A percentile compares a stretch with the other conserved stretches of the same genome.
Evolutionary conservation across 2,888 invertebrate species (phyloP).

Genomic region (Elegia similella): DNA sequence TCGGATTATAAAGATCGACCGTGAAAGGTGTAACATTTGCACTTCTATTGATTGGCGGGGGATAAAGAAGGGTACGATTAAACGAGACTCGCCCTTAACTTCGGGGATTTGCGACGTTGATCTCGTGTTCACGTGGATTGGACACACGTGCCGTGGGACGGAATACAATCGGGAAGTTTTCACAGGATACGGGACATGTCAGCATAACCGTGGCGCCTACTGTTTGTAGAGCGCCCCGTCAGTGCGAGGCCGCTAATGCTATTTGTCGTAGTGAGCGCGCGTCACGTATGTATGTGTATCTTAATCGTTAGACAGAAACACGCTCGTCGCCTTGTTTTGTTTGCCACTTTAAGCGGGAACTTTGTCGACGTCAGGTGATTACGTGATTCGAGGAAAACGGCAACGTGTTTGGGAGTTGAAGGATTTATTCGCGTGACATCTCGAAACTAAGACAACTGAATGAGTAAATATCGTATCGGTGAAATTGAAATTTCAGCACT

Average conservation of each 20-base stretch:
- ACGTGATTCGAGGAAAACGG: slow-evolving; percentile 43
- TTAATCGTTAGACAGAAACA: slow-evolving; percentile 74
- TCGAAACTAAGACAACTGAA: not conserved
- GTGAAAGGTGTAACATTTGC: slow-evolving; percentile 47
- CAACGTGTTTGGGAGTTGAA: slow-evolving; percentile 42
- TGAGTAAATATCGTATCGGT: not conserved
- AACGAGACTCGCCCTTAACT: slow-evolving; percentile 28
- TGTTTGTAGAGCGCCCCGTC: slow-evolving; percentile 61
- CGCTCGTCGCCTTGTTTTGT: slow-evolving; percentile 65
- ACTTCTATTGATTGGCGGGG: slow-evolving; percentile 32
- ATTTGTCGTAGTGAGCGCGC: slow-evolving; percentile 66
- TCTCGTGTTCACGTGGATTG: slow-evolving; percentile 42
- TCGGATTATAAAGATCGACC: slow-evolving; percentile 54
- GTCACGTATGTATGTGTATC: slow-evolving; percentile 69
- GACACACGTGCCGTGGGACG: slow-evolving; percentile 47
- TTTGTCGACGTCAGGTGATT: slow-evolving; percentile 60
- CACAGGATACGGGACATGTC: slow-evolving; percentile 48
- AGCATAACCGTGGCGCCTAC: slow-evolving; percentile 63
- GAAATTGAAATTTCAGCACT: not conserved
- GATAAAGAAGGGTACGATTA: slow-evolving; percentile 19
- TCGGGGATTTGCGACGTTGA: slow-evolving; percentile 45
- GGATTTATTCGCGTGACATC: slow-evolving; percentile 44
- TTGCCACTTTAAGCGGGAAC: slow-evolving; percentile 64
- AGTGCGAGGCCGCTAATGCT: slow-evolving; percentile 59
- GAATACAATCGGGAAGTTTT: slow-evolving; percentile 43